These are phyloP conservation scores for Drosophila arawakana DNA, from an alignment of 1,140 invertebrate genomes.

Conservation along the genomic window DNA sequence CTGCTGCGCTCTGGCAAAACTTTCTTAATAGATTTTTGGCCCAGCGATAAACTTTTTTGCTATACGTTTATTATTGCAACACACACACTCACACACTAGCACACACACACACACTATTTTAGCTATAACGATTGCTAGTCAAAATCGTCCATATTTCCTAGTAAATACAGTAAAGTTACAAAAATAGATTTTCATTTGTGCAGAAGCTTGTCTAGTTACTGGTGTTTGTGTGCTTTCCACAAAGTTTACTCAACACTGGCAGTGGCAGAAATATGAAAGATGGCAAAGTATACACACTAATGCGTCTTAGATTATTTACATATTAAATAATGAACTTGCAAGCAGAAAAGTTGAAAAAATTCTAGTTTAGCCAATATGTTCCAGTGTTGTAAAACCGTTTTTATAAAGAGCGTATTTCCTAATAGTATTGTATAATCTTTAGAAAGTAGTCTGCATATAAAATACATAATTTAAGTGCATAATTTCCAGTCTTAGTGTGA, in stretches of 20 bases:
- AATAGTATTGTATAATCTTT: no score
- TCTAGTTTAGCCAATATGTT: neutral
- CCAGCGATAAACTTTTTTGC: slow-evolving; percentile 72
- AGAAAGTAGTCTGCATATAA: no score
- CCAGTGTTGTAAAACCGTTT: no score
- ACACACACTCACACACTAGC: slow-evolving; percentile 2
- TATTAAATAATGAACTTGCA: slow-evolving; percentile 2
- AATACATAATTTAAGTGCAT: no score
- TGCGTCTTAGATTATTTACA: neutral
- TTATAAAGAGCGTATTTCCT: no score
- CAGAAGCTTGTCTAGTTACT: slow-evolving; percentile 64
- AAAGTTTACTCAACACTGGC: slow-evolving; percentile 33
- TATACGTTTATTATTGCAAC: slow-evolving; percentile 21
- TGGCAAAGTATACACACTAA: neutral
- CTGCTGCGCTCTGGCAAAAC: slow-evolving; percentile 78
- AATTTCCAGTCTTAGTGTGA: no score
- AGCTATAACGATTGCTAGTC: slow-evolving; percentile 28
- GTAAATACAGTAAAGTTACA: slow-evolving; percentile 60
- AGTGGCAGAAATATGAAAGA: neutral
- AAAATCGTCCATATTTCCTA: slow-evolving; percentile 48
- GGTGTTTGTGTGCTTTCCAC: slow-evolving; percentile 50
- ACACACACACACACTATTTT: neutral
- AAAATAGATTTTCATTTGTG: slow-evolving; percentile 79
- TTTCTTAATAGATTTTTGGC: slow-evolving; percentile 81
- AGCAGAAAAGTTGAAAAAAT: neutral